These are phyloP conservation scores for Myanophis thanlyinensis DNA, from an alignment of 2,113 vertebrate genomes.

Conservation along the genomic window DNA sequence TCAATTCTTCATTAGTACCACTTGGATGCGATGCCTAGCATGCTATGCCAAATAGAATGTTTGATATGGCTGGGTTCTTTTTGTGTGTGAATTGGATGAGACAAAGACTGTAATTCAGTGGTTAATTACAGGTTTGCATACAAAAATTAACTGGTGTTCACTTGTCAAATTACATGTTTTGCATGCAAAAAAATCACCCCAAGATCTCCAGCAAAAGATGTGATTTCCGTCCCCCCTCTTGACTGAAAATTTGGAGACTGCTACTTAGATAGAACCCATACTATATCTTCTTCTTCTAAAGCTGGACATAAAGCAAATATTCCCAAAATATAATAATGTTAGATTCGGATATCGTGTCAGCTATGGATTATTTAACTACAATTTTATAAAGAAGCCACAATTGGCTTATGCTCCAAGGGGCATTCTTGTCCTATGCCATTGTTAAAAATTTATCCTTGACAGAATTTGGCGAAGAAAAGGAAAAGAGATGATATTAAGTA, in stretches of 20 bases:
- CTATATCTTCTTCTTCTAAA: background rate
- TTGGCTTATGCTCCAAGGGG: background rate
- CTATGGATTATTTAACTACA: background rate
- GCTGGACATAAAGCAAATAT: background rate
- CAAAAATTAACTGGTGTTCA: background rate
- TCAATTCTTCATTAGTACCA: background rate
- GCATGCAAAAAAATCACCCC: background rate
- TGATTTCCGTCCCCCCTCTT: background rate
- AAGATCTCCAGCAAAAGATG: background rate
- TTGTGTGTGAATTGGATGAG: background rate
- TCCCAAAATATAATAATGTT: background rate
- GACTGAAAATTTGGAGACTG: background rate
- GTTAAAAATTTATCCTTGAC: background rate
- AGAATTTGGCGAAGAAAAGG: background rate
- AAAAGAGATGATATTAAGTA: background rate
- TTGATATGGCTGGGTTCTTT: background rate
- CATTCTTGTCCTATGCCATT: background rate
- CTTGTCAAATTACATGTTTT: background rate
- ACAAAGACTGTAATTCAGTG: background rate
- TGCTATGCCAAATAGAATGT: background rate
- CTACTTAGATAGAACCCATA: background rate
- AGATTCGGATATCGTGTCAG: background rate
- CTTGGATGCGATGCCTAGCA: too few species aligned
- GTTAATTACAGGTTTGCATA: background rate
- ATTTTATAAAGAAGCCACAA: background rate